Conservation (phyloP, 2,888 invertebrate genomes). For the Neoascia interrupta region DNA sequence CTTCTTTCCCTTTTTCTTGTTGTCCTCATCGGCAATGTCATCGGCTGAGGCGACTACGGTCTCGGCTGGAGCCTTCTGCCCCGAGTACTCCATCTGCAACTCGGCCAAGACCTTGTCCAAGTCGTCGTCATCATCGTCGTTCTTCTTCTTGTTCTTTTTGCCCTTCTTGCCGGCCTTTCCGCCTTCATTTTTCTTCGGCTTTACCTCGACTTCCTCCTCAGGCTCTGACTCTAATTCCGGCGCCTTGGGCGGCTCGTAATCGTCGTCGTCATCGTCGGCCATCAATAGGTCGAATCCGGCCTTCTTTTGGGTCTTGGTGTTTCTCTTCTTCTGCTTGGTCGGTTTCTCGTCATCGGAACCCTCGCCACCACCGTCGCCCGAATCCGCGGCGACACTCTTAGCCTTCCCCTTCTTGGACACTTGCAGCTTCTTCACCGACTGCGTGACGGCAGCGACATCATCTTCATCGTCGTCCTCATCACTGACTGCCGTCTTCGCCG, state of each 20-base stretch:
- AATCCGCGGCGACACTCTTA: conserved; percentile 78
- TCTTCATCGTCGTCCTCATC: conserved; percentile 80
- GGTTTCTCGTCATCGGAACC: conserved; percentile 80
- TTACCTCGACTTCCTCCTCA: conserved; percentile 82
- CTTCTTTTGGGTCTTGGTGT: conserved; percentile 79
- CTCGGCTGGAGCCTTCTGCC: conserved; percentile 82
- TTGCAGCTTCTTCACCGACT: conserved; percentile 82
- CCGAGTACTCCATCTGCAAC: conserved; percentile 87
- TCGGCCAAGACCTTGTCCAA: conserved; percentile 91
- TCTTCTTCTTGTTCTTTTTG: conserved; percentile 87
- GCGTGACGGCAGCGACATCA: conserved; percentile 80
- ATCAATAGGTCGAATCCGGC: conserved; percentile 86
- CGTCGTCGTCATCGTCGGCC: conserved; percentile 82
- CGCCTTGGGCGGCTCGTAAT: conserved; percentile 69
- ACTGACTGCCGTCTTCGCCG: conserved; percentile 73
- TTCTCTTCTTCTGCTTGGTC: conserved; percentile 77
- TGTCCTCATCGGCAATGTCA: conserved; percentile 78
- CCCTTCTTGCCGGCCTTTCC: conserved; percentile 84
- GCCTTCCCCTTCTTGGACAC: conserved; percentile 81
- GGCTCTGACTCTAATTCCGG: conserved; percentile 73
- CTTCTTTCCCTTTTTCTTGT: conserved; percentile 74
- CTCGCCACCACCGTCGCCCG: conserved; percentile 79
- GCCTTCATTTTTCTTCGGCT: conserved; percentile 78
- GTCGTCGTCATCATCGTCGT: conserved; percentile 87
- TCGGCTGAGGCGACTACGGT: conserved; percentile 74